Evolutionary conservation across 2,113 vertebrate genomes (phyloP), one percentile per base, ranked within the genome.

Genomic region (Poecile atricapillus): DNA sequence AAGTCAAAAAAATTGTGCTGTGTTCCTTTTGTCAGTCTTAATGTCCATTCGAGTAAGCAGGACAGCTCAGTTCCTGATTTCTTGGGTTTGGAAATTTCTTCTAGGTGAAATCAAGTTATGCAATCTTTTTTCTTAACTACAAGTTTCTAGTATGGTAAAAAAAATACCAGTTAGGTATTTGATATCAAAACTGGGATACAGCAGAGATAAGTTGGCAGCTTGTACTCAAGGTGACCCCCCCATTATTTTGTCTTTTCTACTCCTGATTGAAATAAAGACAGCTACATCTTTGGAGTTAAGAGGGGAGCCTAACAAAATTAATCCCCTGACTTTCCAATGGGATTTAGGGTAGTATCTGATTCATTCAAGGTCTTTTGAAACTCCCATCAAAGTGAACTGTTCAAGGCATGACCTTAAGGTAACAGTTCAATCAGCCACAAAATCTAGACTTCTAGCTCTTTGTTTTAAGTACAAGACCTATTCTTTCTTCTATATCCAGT

Each of bases 401-500:
- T 95, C 69, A 92, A 96, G 90, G 79, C 68, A 93, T 93, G 92
- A 96, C 82, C 93, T 86, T 87, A 88, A 93, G 89, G 83, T 88
- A 97, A 92, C 60, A 70, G 63, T 70, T 59, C 68, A 74, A 90
- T 96, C 82, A 95, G 82, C 79, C 82, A 74, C 71, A 95, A 74
- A 88, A 95, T 88, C 82, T 87, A 94, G 87, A 95, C 75, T 91
- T 91, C 50, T 67, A 94, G 55, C 60, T 70, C 71, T 91, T 44
- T 70, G 30, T 81, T 95, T 93, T 85, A 93, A 95, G 90, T 77
- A 21, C 70, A 90, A 90, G 37, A 88, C 60, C 22, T 80, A 63
- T 77, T 83, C 92, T 97, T 95, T 94, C 81, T 96, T 95, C 91
- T 76, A 52, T 39, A 95, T 93, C 94, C 84, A 96, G 73, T 86